phyloP scores from a whole-genome alignment of 2,888 invertebrate genomes.

The Nebria brevicollis region DNA sequence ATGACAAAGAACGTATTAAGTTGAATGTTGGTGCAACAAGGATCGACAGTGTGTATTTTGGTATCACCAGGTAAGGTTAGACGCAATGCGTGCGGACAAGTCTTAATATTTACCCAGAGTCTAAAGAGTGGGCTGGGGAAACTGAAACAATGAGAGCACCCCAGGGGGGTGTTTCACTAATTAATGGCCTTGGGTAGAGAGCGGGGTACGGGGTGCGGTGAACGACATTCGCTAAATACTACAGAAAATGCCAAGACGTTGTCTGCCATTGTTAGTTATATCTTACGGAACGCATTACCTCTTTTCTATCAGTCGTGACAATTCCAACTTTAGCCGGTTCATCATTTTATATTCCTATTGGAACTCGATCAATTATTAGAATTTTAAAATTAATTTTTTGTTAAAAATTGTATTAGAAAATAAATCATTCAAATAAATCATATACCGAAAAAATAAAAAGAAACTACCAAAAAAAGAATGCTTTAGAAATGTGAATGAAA shows the following conservation, averaged over 20 bases:
- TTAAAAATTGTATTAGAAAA: no score
- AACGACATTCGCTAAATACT: slow-evolving; percentile 41
- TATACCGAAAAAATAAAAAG: no score
- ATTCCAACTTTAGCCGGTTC: neutral
- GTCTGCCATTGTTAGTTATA: slow-evolving; percentile 32
- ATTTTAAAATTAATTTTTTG: neutral
- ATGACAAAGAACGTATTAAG: slow-evolving; percentile 14
- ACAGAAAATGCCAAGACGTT: slow-evolving; percentile 44
- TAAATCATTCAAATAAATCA: no score
- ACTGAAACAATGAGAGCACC: slow-evolving; percentile 55
- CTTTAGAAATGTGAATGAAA: neutral
- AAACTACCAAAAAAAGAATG: no score
- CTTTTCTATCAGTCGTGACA: neutral
- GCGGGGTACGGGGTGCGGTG: neutral
- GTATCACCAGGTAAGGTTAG: slow-evolving; percentile 52
- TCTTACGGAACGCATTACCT: neutral
- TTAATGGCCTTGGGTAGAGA: slow-evolving; percentile 61
- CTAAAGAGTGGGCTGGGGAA: slow-evolving; percentile 25
- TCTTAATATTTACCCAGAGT: slow-evolving; percentile 47
- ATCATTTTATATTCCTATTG: neutral
- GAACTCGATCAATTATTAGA: neutral
- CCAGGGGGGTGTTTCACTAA: slow-evolving; percentile 64
- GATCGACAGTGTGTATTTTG: slow-evolving; percentile 49
- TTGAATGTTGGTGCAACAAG: slow-evolving; percentile 18
- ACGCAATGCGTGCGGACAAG: slow-evolving; percentile 51